These are phyloP conservation scores for Mus spretus DNA, from an alignment of 2,797 vertebrate genomes.

Conservation along the genomic window DNA sequence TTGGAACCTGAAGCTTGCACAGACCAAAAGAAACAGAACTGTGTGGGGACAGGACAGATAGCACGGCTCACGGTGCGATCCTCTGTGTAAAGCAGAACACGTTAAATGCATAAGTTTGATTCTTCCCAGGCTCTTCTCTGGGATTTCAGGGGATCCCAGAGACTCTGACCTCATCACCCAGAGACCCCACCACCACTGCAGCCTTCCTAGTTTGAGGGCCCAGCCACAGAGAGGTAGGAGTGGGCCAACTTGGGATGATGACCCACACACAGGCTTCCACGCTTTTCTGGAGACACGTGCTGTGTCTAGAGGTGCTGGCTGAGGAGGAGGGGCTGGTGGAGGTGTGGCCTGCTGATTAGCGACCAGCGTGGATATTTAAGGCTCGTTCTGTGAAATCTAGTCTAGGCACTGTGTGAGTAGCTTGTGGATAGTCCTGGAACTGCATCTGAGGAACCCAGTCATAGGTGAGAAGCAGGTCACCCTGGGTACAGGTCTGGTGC, in stretches of 20 bases:
- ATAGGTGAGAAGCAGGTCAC: neutral
- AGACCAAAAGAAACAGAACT: slow-evolving; percentile 5
- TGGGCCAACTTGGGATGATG: neutral
- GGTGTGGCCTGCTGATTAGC: neutral
- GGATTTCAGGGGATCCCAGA: neutral
- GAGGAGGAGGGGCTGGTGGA: neutral
- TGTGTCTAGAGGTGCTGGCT: neutral
- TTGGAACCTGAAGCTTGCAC: slow-evolving; percentile 40
- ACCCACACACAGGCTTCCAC: neutral
- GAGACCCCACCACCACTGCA: neutral
- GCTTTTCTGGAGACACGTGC: neutral
- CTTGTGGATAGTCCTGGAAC: neutral
- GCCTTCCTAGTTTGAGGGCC: neutral
- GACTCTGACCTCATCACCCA: neutral
- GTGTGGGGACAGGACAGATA: neutral
- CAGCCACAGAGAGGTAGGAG: neutral
- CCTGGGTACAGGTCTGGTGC: neutral
- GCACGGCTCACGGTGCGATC: neutral
- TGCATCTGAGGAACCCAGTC: neutral
- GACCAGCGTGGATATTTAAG: neutral
- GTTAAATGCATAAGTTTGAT: neutral
- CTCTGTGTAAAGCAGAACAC: slow-evolving; percentile 58
- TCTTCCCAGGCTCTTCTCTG: neutral
- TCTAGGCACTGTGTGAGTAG: neutral
- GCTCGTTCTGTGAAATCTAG: neutral